phyloP scores from a whole-genome alignment of 64 coral and sea anemone species.

The Stichodactyla helianthus region DNA sequence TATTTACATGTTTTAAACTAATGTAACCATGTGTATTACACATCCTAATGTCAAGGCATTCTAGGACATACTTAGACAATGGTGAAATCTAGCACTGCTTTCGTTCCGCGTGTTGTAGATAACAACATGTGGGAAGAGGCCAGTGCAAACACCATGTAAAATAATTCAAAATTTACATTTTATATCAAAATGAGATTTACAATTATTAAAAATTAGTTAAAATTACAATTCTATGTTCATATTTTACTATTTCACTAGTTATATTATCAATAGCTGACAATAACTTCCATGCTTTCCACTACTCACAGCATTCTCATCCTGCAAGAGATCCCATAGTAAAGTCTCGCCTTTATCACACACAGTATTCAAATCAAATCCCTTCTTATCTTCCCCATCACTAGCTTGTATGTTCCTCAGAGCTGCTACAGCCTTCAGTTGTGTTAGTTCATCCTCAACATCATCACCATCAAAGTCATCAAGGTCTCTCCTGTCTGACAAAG shows the following conservation, averaged over 20 bases:
- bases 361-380: conserved; percentile 81
- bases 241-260: too few relatives aligned
- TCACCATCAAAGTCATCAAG: conserved; percentile 88
- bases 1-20: background rate
- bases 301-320: conserved; percentile 95
- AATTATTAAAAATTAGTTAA: too few relatives aligned
- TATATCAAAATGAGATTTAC: too few relatives aligned
- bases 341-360: conserved; percentile 95
- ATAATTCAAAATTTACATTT: too few relatives aligned
- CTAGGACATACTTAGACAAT: background rate
- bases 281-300: too few relatives aligned
- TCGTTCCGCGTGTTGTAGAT: background rate
- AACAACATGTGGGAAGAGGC: background rate
- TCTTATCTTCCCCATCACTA: conserved; percentile 42
- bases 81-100: conserved; percentile 7
- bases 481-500: conserved; percentile 73
- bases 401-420: conserved; percentile 68
- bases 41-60: background rate
- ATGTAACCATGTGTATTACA: conserved; percentile 10
- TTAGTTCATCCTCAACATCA: conserved; percentile 78
- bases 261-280: too few relatives aligned
- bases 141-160: background rate
- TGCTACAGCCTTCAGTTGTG: conserved; percentile 75
- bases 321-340: conserved; percentile 90
- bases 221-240: too few relatives aligned